Evolutionary conservation across 1,140 invertebrate genomes (phyloP), one percentile per base, ranked within the genome.

Genomic region (Ceratina japonica): DNA sequence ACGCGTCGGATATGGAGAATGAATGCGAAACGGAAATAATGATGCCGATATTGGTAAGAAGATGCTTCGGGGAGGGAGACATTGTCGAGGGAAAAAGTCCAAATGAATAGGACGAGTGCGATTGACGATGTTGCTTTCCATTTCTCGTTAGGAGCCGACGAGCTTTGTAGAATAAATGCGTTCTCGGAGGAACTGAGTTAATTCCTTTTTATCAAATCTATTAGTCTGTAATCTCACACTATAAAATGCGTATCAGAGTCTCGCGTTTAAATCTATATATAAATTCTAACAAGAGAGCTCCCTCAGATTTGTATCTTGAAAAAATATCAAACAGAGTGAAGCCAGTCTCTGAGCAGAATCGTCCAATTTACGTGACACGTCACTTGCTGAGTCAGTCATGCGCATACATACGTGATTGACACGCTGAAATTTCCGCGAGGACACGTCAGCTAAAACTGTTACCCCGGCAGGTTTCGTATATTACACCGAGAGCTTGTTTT

Each of bases 1-100:
- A 27, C 22, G 51, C 22, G 49, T 52, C 20, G 20, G 49, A 54
- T 68, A 52, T n/a, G 49, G 16, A 68, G 65, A 7, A 52, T 18
- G 66, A 31, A 69, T 1, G 51, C 24, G 66, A 10, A 54, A n/a
- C 18, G 66, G 24, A 69, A 69, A 54, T 69, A 69, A 69, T 52
- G 51, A 51, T 5, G 51, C 18, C 20, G 24, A 18, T 54, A 31
- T 69, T 24, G 66, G 54, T 54, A 68, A 68, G 49, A 7, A 52
- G 18, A 22, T n/a, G n/a, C 24, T 18, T 10, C 5, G 37, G 5
- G 37, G 37, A 44, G 37, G 37, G 2, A 44, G 37, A 44, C 24
- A 54, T 69, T 69, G 8, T 54, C 3, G 15, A 3, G 24, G 10
- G 37, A 44, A 18, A 24, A 20, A 52, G 22, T 27, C 49, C 20